Base-by-base conservation (phyloP, 1,140 invertebrate species). In the Neodiprion pinetum region DNA sequence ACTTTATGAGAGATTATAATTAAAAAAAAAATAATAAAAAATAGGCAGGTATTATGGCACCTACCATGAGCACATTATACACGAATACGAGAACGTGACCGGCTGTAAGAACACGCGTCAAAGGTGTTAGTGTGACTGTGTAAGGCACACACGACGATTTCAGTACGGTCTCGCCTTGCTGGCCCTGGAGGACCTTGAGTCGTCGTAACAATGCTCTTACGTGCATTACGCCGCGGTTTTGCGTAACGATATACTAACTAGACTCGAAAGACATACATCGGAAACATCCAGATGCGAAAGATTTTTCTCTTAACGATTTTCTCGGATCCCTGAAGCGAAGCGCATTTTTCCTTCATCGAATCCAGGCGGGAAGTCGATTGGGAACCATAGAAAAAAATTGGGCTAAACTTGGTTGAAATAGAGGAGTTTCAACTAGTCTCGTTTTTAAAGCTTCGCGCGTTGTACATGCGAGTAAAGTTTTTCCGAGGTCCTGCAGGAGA, bases 271-370 rank as follows among this genome's bases (percentile, higher is more conserved):
- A 40, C 28, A 40, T 40, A 40, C 28, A 73, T 73, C 71, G 72
- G 76, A 75, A 73, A 74, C 48, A 72, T 49, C 74, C 66, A 71
- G 71, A 77, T 65, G 74, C 67, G 74, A 21, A 21, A 47, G 67
- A 76, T 76, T 76, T 76, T n/a, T 71, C 71, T 76, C 11, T 70
- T 70, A 72, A 73, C 61, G 72, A 68, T 72, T 28, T 23, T 21
- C 68, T 50, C 28, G 75, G 23, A 70, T 72, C 71, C 66, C 70
- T 73, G 71, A 72, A 48, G 50, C 71, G 72, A 21, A 21, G 17
- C 17, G 17, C 17, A 21, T 21, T 40, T 40, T 40, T 40, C 28
- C 2, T 40, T 40, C 61, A 65, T 65, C 10, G 70, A 69, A 74
- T 40, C 66, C n/a, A 9, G 10, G 21, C 67, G n/a, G 72, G 72